Conservation (phyloP, 2,113 vertebrate genomes). For the Mesembrinibis cayennensis region DNA sequence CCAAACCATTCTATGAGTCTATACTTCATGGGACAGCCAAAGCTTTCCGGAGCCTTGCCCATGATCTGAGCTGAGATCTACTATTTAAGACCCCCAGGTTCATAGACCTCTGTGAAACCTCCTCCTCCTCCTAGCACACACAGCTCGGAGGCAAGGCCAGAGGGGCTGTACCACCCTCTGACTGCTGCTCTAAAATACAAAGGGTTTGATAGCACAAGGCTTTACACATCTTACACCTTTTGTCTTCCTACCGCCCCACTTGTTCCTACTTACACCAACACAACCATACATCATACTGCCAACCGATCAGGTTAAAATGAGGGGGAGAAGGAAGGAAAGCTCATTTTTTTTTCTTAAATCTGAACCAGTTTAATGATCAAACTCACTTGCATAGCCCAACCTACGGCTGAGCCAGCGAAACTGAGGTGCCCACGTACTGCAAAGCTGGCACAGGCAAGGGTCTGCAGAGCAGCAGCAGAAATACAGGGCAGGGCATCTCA, state of each 20-base stretch:
- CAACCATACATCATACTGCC: neutral
- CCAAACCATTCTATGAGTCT: neutral
- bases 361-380: neutral
- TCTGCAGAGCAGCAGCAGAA: neutral
- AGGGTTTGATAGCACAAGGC: neutral
- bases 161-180: neutral
- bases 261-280: neutral
- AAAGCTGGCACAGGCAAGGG: neutral
- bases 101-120: neutral
- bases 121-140: neutral
- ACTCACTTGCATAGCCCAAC: neutral
- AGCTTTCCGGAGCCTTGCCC: too few species aligned
- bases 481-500: neutral
- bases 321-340: neutral
- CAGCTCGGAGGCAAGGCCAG: neutral
- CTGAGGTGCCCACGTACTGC: neutral
- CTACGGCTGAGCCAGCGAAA: neutral
- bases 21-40: too few species aligned
- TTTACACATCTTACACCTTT: neutral
- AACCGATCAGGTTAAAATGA: neutral
- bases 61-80: too few species aligned
- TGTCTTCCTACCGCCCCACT: neutral
- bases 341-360: neutral
- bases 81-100: too few species aligned
- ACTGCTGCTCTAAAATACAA: neutral